These are phyloP conservation scores for Pseudomugil gertrudae DNA, from an alignment of 2,797 vertebrate species.

Conservation along the genomic window DNA sequence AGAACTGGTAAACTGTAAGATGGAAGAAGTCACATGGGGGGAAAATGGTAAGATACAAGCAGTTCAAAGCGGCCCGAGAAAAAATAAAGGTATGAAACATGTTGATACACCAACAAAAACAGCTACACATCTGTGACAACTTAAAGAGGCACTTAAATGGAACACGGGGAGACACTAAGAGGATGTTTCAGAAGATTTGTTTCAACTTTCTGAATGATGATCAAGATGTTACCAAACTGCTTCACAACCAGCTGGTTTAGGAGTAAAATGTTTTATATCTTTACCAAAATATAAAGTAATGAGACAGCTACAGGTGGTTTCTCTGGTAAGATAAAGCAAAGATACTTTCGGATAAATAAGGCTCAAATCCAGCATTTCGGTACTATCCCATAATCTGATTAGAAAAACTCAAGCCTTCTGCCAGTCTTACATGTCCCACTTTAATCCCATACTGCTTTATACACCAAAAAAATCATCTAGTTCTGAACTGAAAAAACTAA, in stretches of 20 bases:
- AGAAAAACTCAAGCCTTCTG: constrained; percentile 29
- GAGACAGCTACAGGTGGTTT: constrained; percentile 10
- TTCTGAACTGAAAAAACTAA: not conserved
- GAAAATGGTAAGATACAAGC: constrained; percentile 50
- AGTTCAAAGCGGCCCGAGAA: constrained; percentile 47
- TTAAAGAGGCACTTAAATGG: constrained; percentile 75
- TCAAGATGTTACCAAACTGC: constrained; percentile 3
- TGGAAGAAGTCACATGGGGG: constrained; percentile 34
- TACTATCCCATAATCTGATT: constrained; percentile 24
- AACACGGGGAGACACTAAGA: constrained; percentile 46
- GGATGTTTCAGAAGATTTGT: constrained; percentile 34
- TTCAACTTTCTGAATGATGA: constrained; percentile 7
- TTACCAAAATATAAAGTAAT: not conserved
- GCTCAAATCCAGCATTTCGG: constrained; percentile 70
- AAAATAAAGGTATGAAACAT: constrained; percentile 62
- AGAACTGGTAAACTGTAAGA: constrained; percentile 35
- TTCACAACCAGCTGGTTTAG: not conserved
- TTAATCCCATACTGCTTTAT: constrained; percentile 2
- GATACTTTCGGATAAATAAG: constrained; percentile 21
- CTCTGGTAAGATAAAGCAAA: constrained; percentile 11
- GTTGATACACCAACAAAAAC: constrained; percentile 32
- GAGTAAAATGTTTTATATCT: constrained; percentile 13
- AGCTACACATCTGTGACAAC: constrained; percentile 47
- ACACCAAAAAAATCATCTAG: not conserved
- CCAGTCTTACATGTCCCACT: constrained; percentile 27